Evolutionary conservation across 2,113 vertebrate species (phyloP).

Genomic region (Scopus umbretta): DNA sequence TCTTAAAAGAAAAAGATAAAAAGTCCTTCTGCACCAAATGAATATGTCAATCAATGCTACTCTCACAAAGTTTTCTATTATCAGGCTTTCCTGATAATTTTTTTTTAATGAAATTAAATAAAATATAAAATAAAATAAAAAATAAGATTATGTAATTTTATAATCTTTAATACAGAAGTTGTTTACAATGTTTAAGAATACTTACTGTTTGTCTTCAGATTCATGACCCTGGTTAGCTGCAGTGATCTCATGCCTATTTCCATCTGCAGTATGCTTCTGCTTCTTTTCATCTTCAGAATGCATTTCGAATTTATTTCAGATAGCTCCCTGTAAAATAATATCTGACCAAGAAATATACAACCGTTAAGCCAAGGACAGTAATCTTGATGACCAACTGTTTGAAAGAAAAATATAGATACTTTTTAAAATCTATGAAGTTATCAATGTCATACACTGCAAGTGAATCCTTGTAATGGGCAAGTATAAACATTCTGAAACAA

Average conservation of each 20-base stretch:
- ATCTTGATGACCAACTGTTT: neutral
- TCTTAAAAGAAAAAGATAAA: neutral
- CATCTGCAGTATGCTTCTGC: neutral
- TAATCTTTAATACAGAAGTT: neutral
- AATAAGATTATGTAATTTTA: neutral
- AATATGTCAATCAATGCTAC: neutral
- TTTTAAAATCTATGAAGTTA: neutral
- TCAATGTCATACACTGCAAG: neutral
- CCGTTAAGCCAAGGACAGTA: neutral
- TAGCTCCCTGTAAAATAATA: neutral
- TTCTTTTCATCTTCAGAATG: neutral
- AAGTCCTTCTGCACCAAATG: neutral
- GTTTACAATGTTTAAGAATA: neutral
- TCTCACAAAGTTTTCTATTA: neutral
- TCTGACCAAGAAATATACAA: neutral
- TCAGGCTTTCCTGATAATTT: neutral
- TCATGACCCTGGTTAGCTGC: neutral
- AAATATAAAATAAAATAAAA: neutral
- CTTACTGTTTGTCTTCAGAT: constrained; percentile 24
- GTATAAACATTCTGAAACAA: neutral
- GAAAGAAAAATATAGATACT: neutral
- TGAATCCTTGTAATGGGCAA: neutral
- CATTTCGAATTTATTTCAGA: constrained; percentile 26
- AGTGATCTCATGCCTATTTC: neutral
- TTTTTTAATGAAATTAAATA: neutral